A percentile compares a stretch with the other conserved stretches of the same genome.
Evolutionary conservation across 2,797 vertebrate species (phyloP).

Genomic region (Enteromius afrohamiltoni): DNA sequence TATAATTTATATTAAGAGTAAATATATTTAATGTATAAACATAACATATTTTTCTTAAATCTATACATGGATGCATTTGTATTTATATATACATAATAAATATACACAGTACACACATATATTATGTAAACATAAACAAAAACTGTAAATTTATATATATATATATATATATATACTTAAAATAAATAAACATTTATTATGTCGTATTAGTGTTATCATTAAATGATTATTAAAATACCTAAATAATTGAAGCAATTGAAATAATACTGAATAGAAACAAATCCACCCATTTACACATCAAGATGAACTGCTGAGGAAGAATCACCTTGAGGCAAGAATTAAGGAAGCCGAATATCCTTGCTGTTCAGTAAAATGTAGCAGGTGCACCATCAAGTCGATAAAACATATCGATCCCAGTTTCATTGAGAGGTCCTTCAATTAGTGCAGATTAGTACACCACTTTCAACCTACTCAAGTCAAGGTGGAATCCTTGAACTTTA

Average conservation of each 20-base stretch:
- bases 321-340: not conserved
- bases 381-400: slow-evolving; percentile 8
- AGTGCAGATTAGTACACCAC: slow-evolving; percentile 17
- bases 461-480: slow-evolving; percentile 32
- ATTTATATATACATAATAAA: no score
- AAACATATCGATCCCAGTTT: slow-evolving; percentile 23
- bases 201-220: not conserved
- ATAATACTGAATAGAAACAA: not conserved
- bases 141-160: no score
- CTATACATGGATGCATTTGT: no score
- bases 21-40: no score
- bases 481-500: slow-evolving; percentile 42
- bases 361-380: slow-evolving; percentile 14
- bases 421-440: slow-evolving; percentile 38
- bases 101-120: no score
- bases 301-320: not conserved
- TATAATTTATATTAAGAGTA: no score
- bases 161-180: no score
- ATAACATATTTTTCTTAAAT: no score
- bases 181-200: not conserved
- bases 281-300: not conserved
- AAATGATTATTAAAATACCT: not conserved
- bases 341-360: slow-evolving; percentile 11
- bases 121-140: no score
- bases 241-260: not conserved